Conservation (phyloP, 2,888 invertebrate genomes). For the Parnassius orleans region DNA sequence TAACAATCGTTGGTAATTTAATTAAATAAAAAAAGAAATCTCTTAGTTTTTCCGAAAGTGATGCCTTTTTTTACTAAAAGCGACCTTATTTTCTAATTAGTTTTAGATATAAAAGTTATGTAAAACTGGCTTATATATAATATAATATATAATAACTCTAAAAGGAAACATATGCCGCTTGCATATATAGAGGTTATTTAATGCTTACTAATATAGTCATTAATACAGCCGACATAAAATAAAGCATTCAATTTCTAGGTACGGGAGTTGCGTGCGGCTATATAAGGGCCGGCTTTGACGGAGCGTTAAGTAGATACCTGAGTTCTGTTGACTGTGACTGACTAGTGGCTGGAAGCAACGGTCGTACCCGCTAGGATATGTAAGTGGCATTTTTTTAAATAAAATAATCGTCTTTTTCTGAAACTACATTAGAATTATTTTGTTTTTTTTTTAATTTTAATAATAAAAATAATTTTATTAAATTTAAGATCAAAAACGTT, state of each 20-base stretch:
- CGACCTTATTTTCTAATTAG: too few species aligned
- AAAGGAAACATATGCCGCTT: constrained; percentile 16
- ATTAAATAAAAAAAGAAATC: too few species aligned
- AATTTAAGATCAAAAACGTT: too few species aligned
- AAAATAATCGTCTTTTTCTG: too few species aligned
- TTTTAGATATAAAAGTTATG: too few species aligned
- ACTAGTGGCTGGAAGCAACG: constrained; percentile 13
- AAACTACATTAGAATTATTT: not conserved
- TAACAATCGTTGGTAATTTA: too few species aligned
- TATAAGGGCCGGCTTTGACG: constrained; percentile 25
- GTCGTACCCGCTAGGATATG: constrained; percentile 6
- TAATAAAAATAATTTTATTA: too few species aligned
- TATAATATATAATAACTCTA: too few species aligned
- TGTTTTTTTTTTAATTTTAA: not conserved
- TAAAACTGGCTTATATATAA: too few species aligned
- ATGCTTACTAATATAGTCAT: constrained; percentile 16
- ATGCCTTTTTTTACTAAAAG: too few species aligned
- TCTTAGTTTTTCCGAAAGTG: too few species aligned
- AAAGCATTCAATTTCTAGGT: constrained; percentile 10
- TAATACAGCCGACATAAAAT: constrained; percentile 21
- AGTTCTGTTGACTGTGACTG: constrained; percentile 20
- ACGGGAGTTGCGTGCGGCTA: constrained; percentile 14
- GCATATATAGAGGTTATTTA: constrained; percentile 7
- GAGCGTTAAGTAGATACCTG: constrained; percentile 24
- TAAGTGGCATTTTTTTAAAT: constrained; percentile 3